A percentile compares a stretch with the other conserved stretches of the same genome.
phyloP scores from a whole-genome alignment of 2,113 vertebrate species.

The Coturnix japonica region DNA sequence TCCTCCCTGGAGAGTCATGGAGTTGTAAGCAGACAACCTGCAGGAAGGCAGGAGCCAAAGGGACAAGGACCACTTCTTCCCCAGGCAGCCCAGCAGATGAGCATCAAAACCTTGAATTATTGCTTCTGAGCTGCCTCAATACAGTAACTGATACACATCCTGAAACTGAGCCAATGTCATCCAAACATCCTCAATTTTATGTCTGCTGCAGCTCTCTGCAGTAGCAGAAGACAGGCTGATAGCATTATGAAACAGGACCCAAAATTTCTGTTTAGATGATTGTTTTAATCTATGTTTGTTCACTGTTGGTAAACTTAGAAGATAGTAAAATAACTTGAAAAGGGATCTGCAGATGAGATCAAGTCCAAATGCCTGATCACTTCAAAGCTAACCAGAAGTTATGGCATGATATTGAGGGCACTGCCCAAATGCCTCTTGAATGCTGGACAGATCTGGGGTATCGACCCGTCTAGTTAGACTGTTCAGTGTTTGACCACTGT shows the following conservation, averaged over 20 bases:
- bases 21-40: background rate
- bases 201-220: background rate
- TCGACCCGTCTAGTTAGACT: background rate
- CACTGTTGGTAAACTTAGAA: background rate
- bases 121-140: background rate
- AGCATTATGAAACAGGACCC: background rate
- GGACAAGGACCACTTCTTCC: background rate
- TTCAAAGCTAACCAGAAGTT: background rate
- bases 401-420: background rate
- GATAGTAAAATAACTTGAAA: background rate
- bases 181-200: background rate
- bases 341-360: background rate
- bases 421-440: no score
- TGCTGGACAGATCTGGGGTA: no score
- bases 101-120: background rate
- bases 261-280: background rate
- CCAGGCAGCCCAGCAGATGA: background rate
- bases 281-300: background rate
- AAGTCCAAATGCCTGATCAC: background rate
- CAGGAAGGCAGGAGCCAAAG: background rate
- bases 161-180: background rate
- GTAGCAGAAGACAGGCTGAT: fast-evolving
- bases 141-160: background rate
- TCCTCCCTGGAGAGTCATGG: background rate
- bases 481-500: background rate